Evolutionary conservation across 1,140 invertebrate species (phyloP).

Genomic region (Drosophila suzukii): DNA sequence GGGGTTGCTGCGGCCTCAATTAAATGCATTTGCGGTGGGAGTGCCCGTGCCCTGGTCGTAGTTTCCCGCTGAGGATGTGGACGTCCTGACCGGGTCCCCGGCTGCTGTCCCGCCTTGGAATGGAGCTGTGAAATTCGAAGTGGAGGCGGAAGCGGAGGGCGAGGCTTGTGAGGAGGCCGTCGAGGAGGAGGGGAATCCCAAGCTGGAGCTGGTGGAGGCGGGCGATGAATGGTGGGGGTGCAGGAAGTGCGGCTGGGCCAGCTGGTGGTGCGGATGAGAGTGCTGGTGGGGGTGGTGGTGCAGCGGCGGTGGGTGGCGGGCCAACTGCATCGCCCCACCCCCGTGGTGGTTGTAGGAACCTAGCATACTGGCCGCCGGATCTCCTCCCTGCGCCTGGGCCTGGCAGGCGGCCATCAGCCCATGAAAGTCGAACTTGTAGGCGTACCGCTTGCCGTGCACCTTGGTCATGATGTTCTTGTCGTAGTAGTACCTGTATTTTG

Average conservation of each 20-base stretch:
- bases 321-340: slow-evolving; percentile 45
- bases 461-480: slow-evolving; percentile 99
- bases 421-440: slow-evolving; percentile 96
- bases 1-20: slow-evolving; percentile 71
- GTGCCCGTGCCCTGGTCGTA: slow-evolving; percentile 80
- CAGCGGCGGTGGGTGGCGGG: slow-evolving; percentile 26
- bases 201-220: slow-evolving; percentile 68
- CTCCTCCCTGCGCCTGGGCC: slow-evolving; percentile 87
- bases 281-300: slow-evolving; percentile 55
- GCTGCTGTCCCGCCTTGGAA: slow-evolving; percentile 19
- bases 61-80: slow-evolving; percentile 20
- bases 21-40: slow-evolving; percentile 81
- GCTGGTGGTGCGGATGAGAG: slow-evolving; percentile 46
- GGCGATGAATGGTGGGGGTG: slow-evolving; percentile 61
- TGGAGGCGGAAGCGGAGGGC: slow-evolving; percentile 66
- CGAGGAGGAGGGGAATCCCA: slow-evolving; percentile 76
- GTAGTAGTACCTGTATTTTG: slow-evolving; percentile 95
- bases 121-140: slow-evolving; percentile 36
- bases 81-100: slow-evolving; percentile 18
- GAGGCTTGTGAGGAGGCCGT: slow-evolving; percentile 77
- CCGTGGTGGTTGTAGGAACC: slow-evolving; percentile 76
- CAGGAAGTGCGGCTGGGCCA: slow-evolving; percentile 38
- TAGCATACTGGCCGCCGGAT: slow-evolving; percentile 74
- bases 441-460: slow-evolving; percentile 96
- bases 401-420: slow-evolving; percentile 94